Percentiles rank a stretch among this genome's conserved stretches.
Evolutionary conservation across 2,797 vertebrate genomes (phyloP).

Genomic region (Otus scops): DNA sequence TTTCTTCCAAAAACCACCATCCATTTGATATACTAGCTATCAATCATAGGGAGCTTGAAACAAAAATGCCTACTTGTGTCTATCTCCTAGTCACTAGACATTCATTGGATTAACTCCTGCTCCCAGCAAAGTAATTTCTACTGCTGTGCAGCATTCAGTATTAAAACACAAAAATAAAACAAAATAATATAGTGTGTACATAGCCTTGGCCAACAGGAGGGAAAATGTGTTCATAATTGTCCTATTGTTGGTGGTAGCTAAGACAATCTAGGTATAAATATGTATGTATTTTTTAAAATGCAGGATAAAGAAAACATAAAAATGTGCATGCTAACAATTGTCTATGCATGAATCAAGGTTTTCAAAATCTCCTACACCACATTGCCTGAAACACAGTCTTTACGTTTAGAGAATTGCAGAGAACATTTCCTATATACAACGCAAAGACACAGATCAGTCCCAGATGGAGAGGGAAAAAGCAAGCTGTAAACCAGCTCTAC

Average conservation of each 20-base stretch:
- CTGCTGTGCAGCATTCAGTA: not conserved
- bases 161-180: not conserved
- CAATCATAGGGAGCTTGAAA: not conserved
- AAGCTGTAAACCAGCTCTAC: constrained; percentile 52
- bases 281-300: not conserved
- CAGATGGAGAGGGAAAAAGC: constrained; percentile 36
- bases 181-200: not conserved
- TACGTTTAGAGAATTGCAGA: not conserved
- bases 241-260: not conserved
- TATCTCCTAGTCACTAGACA: not conserved
- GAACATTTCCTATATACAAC: constrained; percentile 51
- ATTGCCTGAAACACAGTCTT: not conserved
- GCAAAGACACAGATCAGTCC: constrained; percentile 28
- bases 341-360: not conserved
- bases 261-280: not conserved
- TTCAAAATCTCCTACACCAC: not conserved
- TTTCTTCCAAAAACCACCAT: constrained; percentile 3
- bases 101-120: not conserved
- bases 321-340: not conserved
- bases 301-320: not conserved
- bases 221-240: not conserved
- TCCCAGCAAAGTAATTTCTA: not conserved
- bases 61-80: not conserved
- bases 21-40: not conserved
- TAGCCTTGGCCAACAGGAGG: not conserved